Evolutionary conservation across 2,888 invertebrate genomes (phyloP).

Genomic region (Encarsia formosa): DNA sequence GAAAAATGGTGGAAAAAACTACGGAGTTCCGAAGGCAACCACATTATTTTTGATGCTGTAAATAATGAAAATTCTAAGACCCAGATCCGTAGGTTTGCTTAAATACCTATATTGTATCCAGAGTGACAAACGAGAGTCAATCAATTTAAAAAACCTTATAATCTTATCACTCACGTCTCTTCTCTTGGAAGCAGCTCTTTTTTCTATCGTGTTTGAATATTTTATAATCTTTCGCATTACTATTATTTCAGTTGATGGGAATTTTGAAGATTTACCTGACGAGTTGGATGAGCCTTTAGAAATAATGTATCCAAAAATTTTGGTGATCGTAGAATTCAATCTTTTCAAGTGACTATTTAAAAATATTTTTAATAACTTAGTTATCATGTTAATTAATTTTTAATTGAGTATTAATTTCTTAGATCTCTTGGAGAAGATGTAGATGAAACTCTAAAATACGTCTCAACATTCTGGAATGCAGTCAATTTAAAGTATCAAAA

Average conservation of each 20-base stretch:
- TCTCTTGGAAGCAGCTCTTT: no score
- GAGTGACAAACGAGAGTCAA: no score
- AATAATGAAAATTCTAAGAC: no score
- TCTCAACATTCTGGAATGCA: constrained; percentile 17
- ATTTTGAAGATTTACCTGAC: neutral
- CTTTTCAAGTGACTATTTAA: constrained; percentile 8
- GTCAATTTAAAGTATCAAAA: constrained; percentile 13
- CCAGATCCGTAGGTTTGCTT: no score
- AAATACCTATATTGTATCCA: no score
- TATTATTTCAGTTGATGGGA: neutral
- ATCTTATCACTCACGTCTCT: no score
- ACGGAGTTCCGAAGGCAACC: neutral
- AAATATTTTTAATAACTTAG: neutral
- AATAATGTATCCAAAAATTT: constrained; percentile 6
- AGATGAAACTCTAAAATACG: constrained; percentile 4
- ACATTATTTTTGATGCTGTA: neutral
- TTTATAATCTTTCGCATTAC: neutral
- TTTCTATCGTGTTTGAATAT: neutral
- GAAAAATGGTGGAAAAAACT: constrained; percentile 15
- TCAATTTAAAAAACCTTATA: no score
- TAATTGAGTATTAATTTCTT: no score
- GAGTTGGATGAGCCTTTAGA: constrained; percentile 2
- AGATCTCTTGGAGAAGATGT: constrained; percentile 5
- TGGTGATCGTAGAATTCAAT: constrained; percentile 2
- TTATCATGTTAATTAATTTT: neutral